Conservation (phyloP, 2,113 vertebrate species). For the Artemisiospiza belli region DNA sequence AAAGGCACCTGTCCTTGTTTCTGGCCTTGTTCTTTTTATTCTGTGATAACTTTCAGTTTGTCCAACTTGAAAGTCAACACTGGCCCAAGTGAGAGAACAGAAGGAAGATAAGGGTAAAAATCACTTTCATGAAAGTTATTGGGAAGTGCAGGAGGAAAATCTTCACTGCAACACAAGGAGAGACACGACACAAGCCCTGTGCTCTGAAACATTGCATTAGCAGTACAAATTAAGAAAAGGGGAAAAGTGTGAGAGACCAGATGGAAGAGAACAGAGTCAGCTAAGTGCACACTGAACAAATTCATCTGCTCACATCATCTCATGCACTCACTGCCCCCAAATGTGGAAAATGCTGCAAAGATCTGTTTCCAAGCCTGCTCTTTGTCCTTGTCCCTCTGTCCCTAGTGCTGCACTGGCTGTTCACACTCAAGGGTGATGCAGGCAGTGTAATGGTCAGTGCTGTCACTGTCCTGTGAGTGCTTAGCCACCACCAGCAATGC, state of each 20-base stretch:
- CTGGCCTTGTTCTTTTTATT: neutral
- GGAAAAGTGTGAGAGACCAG: constrained; percentile 32
- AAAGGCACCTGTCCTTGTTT: neutral
- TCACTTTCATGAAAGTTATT: neutral
- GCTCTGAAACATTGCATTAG: constrained; percentile 20
- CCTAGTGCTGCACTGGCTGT: neutral
- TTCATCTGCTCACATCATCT: neutral
- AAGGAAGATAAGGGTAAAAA: neutral
- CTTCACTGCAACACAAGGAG: neutral
- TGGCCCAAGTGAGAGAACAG: neutral
- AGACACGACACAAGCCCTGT: neutral
- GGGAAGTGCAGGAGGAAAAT: neutral
- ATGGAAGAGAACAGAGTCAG: neutral
- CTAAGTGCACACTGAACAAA: constrained; percentile 15
- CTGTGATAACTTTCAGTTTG: neutral
- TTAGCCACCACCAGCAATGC: neutral
- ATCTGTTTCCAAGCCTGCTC: neutral
- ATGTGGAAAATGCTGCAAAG: neutral
- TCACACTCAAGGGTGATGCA: neutral
- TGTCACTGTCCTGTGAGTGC: neutral
- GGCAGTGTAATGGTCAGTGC: neutral
- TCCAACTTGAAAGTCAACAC: neutral
- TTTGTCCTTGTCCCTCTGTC: neutral
- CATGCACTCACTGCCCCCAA: neutral
- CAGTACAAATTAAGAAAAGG: neutral